These are phyloP conservation scores for Girardia tigrina DNA, from an alignment of 2,888 invertebrate genomes.

Conservation along the genomic window DNA sequence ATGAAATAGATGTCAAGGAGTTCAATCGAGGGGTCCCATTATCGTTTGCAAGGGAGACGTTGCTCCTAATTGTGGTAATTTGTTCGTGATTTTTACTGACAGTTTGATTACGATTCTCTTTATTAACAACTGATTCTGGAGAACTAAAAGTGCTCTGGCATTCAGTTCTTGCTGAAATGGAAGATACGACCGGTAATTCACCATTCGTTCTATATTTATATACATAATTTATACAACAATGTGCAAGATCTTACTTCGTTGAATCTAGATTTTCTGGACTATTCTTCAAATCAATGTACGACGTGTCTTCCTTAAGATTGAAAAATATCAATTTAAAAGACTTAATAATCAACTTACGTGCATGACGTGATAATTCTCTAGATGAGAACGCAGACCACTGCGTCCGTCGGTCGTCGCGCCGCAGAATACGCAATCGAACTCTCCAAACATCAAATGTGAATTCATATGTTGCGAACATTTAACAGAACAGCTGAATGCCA, in stretches of 20 bases:
- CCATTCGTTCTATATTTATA: not conserved
- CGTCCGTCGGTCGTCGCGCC: not conserved
- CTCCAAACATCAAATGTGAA: not conserved
- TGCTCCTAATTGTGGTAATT: not conserved
- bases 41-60: not conserved
- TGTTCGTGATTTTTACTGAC: not conserved
- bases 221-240: no score
- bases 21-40: not conserved
- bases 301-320: not conserved
- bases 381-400: not conserved
- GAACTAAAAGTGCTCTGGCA: not conserved
- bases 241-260: not conserved
- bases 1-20: not conserved
- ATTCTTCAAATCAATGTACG: not conserved
- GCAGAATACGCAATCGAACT: not conserved
- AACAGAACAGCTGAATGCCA: not conserved
- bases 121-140: constrained; percentile 1
- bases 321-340: not conserved
- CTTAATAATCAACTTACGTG: no score
- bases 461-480: not conserved
- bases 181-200: not conserved
- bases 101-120: not conserved
- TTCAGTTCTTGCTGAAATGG: not conserved
- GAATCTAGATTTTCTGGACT: not conserved
- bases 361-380: not conserved